A percentile compares a stretch with the other conserved stretches of the same genome.
These are phyloP conservation scores for Heliconius ethilla DNA, from an alignment of 2,888 invertebrate species.

Conservation along the genomic window DNA sequence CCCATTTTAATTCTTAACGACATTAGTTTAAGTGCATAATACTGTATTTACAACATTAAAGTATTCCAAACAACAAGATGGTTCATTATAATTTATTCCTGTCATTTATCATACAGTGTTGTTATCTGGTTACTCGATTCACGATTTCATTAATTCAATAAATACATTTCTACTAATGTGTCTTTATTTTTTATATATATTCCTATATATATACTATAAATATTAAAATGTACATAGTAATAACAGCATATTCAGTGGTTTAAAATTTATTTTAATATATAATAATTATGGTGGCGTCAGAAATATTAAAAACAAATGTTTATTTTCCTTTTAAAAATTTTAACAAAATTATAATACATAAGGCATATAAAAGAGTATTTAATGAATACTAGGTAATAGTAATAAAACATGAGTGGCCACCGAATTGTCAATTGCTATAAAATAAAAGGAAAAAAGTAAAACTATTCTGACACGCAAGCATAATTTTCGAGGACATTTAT, in stretches of 20 bases:
- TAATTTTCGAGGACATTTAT: constrained; percentile 28
- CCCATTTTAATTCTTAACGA: constrained; percentile 46
- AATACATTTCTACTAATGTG: constrained; percentile 71
- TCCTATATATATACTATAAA: constrained; percentile 27
- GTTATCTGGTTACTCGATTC: not conserved
- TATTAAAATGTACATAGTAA: no score
- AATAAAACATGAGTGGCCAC: not conserved
- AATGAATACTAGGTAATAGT: not conserved
- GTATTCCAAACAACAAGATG: constrained; percentile 32
- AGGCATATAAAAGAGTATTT: not conserved
- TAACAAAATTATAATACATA: not conserved
- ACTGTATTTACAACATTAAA: constrained; percentile 44
- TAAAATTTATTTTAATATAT: no score
- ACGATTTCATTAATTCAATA: constrained; percentile 62
- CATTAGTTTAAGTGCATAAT: constrained; percentile 53
- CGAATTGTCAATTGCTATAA: constrained; percentile 3
- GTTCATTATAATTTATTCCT: constrained; percentile 39
- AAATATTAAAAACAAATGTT: no score
- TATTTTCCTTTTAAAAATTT: not conserved
- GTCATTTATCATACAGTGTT: constrained; percentile 8
- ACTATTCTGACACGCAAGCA: constrained; percentile 11
- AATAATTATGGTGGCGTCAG: no score
- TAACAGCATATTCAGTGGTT: no score
- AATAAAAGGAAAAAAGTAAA: constrained; percentile 1
- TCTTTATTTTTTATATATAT: constrained; percentile 31